Percentiles rank a stretch among this genome's conserved stretches.
These are phyloP conservation scores for Eospalax fontanierii DNA, from an alignment of 2,797 vertebrate genomes.

Conservation along the genomic window DNA sequence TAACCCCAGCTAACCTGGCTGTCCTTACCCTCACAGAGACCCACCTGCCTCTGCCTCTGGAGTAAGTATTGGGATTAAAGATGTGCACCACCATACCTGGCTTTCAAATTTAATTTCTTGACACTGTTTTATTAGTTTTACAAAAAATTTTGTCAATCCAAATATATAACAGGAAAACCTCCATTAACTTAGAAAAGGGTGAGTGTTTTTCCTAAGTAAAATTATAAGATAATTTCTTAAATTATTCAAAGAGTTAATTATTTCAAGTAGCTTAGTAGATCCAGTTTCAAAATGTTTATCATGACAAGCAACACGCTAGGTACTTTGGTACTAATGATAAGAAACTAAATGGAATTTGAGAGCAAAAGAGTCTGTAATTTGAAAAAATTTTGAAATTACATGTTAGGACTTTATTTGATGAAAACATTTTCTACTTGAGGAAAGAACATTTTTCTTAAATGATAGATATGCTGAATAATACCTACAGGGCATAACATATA, in stretches of 20 bases:
- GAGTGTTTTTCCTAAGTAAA: background rate
- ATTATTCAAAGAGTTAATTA: background rate
- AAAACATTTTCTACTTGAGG: background rate
- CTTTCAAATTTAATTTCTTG: background rate
- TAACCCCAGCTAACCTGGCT: no score
- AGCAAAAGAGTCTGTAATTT: background rate
- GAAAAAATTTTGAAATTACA: background rate
- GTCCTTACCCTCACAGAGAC: no score
- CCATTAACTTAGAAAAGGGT: background rate
- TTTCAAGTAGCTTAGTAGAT: slow-evolving; percentile 37
- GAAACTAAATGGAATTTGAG: slow-evolving; percentile 15
- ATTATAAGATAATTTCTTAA: background rate
- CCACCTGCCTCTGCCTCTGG: no score
- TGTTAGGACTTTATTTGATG: slow-evolving; percentile 21
- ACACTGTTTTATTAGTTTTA: background rate
- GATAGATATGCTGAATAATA: background rate
- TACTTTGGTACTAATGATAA: background rate
- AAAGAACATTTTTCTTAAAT: slow-evolving; percentile 54
- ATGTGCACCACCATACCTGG: no score
- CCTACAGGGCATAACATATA: background rate
- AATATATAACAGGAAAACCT: background rate
- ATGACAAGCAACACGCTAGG: background rate
- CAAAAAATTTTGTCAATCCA: background rate
- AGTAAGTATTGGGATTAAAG: no score
- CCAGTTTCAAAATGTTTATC: background rate